Evolutionary conservation across 2,797 vertebrate species (phyloP).

Genomic region (Silurus aristotelis): DNA sequence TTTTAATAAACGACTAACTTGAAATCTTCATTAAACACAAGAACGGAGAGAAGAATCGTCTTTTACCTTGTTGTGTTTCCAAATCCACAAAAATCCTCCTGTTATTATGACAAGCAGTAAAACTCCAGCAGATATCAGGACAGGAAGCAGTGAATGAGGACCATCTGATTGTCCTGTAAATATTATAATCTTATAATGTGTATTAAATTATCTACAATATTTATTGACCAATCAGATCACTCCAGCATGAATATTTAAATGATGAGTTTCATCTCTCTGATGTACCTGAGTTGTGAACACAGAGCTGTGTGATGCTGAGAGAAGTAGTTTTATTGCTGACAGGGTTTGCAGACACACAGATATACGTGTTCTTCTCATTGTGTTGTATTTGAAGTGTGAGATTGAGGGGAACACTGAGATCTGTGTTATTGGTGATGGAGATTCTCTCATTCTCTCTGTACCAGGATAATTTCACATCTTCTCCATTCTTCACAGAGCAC

Average conservation of each 20-base stretch:
- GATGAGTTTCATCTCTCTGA: neutral
- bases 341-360: constrained; percentile 24
- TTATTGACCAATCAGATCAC: neutral
- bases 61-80: neutral
- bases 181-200: neutral
- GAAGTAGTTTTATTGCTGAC: neutral
- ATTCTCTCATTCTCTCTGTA: constrained; percentile 1
- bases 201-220: no score
- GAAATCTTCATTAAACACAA: neutral
- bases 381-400: neutral
- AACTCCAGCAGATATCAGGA: neutral
- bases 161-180: neutral
- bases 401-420: neutral
- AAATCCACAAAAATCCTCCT: neutral
- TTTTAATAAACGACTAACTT: neutral
- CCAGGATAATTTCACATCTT: neutral
- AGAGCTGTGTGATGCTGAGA: constrained; percentile 1
- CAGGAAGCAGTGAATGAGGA: neutral
- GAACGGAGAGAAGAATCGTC: neutral
- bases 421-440: neutral
- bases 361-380: neutral
- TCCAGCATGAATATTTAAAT: neutral
- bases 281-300: neutral
- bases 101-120: neutral
- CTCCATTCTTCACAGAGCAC: no score